Evolutionary conservation across 2,797 vertebrate species (phyloP), one percentile per base, ranked within the genome.

Genomic region (Oryzias dopingdopingensis): DNA sequence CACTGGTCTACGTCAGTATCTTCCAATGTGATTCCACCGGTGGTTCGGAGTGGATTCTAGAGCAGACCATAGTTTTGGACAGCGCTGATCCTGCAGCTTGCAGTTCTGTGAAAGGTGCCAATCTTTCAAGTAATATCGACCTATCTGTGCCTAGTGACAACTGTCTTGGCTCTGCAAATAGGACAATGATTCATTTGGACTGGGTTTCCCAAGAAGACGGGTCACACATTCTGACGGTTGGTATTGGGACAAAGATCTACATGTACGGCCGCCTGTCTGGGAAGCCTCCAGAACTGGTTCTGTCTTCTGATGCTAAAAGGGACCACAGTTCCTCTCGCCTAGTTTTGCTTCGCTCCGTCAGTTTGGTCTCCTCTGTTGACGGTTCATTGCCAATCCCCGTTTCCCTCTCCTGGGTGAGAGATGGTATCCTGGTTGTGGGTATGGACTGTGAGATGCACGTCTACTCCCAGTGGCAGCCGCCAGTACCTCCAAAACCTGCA

Each of bases 361-460:
- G 96, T 75, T 87, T 99, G 58, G 90, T 99, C 64, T 98, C 97
- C 20, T 98, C 97, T 49, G 95, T 99, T 14, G 97, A 99, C 76
- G 96, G 96, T 14, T 95, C 94, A 0, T 88, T 91, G 48, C 94
- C 96, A 51, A 90, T 97, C 75, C 97, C 97, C 2, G 94, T 98
- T 47, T 98, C 95, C 41, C 91, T 99, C 62, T 98, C 97, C 47
- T 99, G 97, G 97, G 97, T 99, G 24, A 92, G 97, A 63, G 96
- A 99, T 81, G 97, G 97, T 49, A 98, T 99, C 81, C 86, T 99
- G 62, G 97, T 99, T 1, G 95, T 98, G 42, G 97, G 97, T 64
- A 99, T 99, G 97, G 97, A 99, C 70, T 99, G 97, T 72, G 97
- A 99, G 87, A 99, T 99, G 97, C 97, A 98, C 8, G 97, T 99